Base-by-base conservation (phyloP, 1,140 invertebrate genomes). In the Drosophila rufa region DNA sequence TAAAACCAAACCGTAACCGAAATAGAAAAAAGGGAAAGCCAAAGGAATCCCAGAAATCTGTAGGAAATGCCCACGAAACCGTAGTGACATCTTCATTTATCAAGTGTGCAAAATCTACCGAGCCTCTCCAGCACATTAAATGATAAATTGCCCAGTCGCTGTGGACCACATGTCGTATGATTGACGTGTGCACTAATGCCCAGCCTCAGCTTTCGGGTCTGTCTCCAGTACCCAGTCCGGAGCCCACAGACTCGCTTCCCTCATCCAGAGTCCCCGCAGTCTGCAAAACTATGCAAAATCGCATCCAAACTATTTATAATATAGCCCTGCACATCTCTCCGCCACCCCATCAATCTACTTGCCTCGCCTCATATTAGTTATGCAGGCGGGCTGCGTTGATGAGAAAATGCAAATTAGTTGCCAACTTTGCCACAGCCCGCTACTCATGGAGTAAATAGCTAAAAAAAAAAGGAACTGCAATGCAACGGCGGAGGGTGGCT, bases 321-420 rank as follows among this genome's bases (percentile, higher is more conserved):
- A 87, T 80, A 64, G 57, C 65, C 59, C 73, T 51, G 53, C 45
- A 30, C 60, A 19, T 7, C 38, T 15, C 38, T 17, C 40, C 3
- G 6, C 30, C 40, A 14, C 22, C 17, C 47, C 67, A 50, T 51
- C 67, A 75, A 64, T 64, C 51, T 45, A 27, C 17, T 40, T 12
- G 17, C 59, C 65, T 55, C 69, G 17, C 55, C 65, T 55, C 69
- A 66, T 82, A 87, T 87, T 89, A 87, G 83, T 80, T 87, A 87
- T 86, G 84, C 83, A 86, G 84, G 70, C 84, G 76, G 76, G 55
- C 61, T 79, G 80, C 74, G 81, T 87, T 89, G 84, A 89, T 89
- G 84, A 89, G 84, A 89, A 89, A 84, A 89, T 89, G 84, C 84
- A 89, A 89, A 89, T 89, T 89, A 89, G 84, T 89, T 89, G 47